Evolutionary conservation across 2,888 invertebrate species (phyloP), one percentile per base, ranked within the genome.

Genomic region (Cenopis cana): DNA sequence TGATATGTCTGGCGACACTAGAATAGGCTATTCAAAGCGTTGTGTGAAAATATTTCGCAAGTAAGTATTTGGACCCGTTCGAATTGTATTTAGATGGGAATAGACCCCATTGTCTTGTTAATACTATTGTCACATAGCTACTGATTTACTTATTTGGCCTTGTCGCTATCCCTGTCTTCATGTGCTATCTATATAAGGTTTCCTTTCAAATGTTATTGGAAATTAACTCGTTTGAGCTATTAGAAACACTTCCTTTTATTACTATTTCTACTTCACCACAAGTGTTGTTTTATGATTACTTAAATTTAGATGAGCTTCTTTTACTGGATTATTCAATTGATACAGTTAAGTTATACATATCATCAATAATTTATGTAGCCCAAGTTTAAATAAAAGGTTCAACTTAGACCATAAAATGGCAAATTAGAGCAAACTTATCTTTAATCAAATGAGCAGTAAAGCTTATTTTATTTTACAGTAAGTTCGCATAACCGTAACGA

Each of bases 11-110:
- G 10, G 46, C 54, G 70, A 70, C 70, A 49, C 66, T 41, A 70
- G 70, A 70, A 70, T 70, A 36, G 70, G 20, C 70, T 36, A 70
- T 70, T 70, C 54, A 66, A 54, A 55, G 41, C 59, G 54, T 49
- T 66, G 70, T 70, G 70, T 70, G 70, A 70, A 69, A 65, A 65
- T 59, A 70, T 70, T 70, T 70, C 65, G 65, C 60, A 70, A 70
- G 49, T 14, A 56, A 69, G 54, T 24, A 66, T 70, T 66, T 54
- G 70, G 65, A 70, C 59, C 65, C 59, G 54, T 66, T 70, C 54
- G 65, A 70, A 70, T 70, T 70, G 70, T 66, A 57, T 50, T 69
- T 46, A 54, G 70, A 60, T 70, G 70, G 70, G 70, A 70, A 66
- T 60, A 52, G 65, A 20, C 46, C 61, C 65, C 67, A 71, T 71